Base-by-base conservation (phyloP, 2,888 invertebrate species). In the Tetropium fuscum region DNA sequence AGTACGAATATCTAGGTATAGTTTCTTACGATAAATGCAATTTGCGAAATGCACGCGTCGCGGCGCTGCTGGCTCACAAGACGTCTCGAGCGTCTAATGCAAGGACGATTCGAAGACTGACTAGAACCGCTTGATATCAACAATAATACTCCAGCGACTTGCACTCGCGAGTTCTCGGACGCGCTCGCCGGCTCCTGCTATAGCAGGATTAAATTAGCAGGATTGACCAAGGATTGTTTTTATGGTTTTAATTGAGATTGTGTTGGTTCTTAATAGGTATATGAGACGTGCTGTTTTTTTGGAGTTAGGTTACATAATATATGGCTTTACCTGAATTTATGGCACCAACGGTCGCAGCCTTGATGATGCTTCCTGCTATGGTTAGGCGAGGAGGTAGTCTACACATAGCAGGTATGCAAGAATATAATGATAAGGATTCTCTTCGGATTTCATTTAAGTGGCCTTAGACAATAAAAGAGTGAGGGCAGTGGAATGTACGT, bases 141-240 rank as follows among this genome's bases (percentile, higher is more conserved):
- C 47, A 63, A 57, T 58, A 63, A 47, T 47, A 47, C 34, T 32
- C 63, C 55, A 55, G 63, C 58, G 54, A 58, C 8, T n/a, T 16
- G 51, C 47, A 30, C 11, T 60, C 63, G 63, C 25, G 7, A 8
- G 22, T 10, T 7, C 8, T 60, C 63, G 63, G 54, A 8, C 6
- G n/a, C 38, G 27, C 10, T 58, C 62, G 62, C 34, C 10, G 32
- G 47, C 43, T 60, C 47, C 60, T 58, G 60, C 47, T 57, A 36
- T 49, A 30, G 48, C 60, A 60, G 60, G 57, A 60, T 63, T 63
- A 53, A 58, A 60, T 63, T 58, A 58, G 53, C 60, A 58, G 58
- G 54, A 57, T 55, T 53, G 56, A 47, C 55, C 54, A 32, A 58
- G 16, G 58, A 54, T 58, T 19, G 48, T 56, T 58, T 63, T 53